Conservation (phyloP, 1,140 invertebrate genomes). For the Campoletis sonorensis region DNA sequence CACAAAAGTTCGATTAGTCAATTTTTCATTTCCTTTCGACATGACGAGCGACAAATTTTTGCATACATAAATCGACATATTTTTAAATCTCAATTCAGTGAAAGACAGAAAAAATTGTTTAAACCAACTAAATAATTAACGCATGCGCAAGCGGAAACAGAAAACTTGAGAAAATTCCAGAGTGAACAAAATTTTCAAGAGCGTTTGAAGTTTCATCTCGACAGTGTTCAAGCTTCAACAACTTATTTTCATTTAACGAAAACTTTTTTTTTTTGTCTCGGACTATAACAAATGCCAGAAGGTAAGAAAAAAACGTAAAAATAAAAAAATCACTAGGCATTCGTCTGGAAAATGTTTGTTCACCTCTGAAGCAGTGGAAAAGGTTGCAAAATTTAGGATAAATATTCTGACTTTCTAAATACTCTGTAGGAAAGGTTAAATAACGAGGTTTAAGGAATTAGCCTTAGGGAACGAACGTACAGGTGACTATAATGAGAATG, state of each 20-base stretch:
- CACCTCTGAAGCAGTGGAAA: neutral
- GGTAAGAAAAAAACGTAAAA: neutral
- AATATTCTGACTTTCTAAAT: no score
- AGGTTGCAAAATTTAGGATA: no score
- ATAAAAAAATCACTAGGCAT: no score
- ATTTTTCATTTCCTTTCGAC: no score
- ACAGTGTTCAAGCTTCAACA: no score
- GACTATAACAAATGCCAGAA: no score
- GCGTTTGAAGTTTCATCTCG: neutral
- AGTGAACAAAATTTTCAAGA: conserved; percentile 21
- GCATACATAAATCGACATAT: conserved; percentile 18
- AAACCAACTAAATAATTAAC: neutral
- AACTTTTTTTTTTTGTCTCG: no score
- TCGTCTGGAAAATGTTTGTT: conserved; percentile 29
- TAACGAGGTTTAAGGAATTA: conserved; percentile 10
- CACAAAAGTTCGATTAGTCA: no score
- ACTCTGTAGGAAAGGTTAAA: no score
- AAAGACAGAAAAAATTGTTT: neutral
- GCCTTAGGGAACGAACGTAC: conserved; percentile 16
- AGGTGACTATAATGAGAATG: conserved; percentile 60
- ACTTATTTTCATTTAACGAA: no score
- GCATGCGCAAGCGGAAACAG: conserved; percentile 10
- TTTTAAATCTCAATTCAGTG: neutral
- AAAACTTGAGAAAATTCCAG: neutral
- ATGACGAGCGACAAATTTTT: neutral